These are phyloP conservation scores for Rhynchophorus ferrugineus DNA, from an alignment of 1,140 invertebrate species.

Conservation along the genomic window DNA sequence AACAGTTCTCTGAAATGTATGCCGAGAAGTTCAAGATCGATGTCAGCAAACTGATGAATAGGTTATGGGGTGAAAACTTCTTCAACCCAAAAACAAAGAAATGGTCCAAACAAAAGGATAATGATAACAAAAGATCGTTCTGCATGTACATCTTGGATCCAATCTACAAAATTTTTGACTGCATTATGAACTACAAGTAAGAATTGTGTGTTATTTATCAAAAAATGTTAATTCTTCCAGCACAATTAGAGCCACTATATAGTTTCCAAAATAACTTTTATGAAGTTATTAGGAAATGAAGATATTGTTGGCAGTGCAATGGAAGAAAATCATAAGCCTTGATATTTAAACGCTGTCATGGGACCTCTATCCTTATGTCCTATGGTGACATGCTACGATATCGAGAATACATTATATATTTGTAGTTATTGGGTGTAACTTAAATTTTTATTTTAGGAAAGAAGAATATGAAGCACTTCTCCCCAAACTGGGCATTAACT, in stretches of 20 bases:
- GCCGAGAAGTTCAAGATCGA: conserved; percentile 98
- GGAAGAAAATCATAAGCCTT: conserved; percentile 21
- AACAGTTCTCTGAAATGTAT: conserved; percentile 99
- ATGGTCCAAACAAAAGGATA: conserved; percentile 87
- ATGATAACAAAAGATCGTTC: conserved; percentile 93
- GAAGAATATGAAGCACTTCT: conserved; percentile 83
- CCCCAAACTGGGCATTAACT: conserved; percentile 83
- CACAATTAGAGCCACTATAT: conserved; percentile 21
- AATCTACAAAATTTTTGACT: conserved; percentile 97
- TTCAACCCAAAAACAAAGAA: conserved; percentile 97
- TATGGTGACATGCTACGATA: conserved; percentile 24
- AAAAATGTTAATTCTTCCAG: conserved; percentile 14
- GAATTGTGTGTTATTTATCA: background rate
- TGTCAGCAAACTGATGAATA: conserved; percentile 94
- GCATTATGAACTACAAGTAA: conserved; percentile 92
- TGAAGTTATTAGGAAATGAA: conserved; percentile 6
- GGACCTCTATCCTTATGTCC: conserved; percentile 29
- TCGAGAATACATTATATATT: background rate
- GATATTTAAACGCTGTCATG: conserved; percentile 24
- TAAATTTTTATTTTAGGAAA: conserved; percentile 54
- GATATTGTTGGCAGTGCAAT: conserved; percentile 27
- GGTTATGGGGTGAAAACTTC: conserved; percentile 96
- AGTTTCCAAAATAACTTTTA: conserved; percentile 17
- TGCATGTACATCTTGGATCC: conserved; percentile 97
- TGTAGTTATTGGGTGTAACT: too few relatives aligned